These are phyloP conservation scores for Hoplodrina ambigua DNA, from an alignment of 2,888 invertebrate genomes.

Conservation along the genomic window DNA sequence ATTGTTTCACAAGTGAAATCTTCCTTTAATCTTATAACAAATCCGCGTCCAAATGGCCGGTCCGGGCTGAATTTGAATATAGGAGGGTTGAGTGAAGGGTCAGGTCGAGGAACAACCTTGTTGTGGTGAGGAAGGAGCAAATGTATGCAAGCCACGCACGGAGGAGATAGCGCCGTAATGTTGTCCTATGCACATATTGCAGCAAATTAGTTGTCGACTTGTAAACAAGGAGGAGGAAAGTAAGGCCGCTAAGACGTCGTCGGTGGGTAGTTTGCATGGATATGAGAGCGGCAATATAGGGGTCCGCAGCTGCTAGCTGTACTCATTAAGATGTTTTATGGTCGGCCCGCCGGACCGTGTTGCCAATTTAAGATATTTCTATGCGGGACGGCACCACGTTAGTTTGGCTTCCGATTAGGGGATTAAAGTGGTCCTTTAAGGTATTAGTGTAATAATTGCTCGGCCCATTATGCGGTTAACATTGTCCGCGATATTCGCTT, in stretches of 20 bases:
- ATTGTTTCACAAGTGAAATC: constrained; percentile 91
- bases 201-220: constrained; percentile 91
- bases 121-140: constrained; percentile 84
- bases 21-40: constrained; percentile 91
- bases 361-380: constrained; percentile 91
- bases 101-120: constrained; percentile 79
- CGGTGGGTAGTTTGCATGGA: constrained; percentile 90
- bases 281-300: constrained; percentile 90
- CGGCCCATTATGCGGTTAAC: constrained; percentile 84
- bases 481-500: constrained; percentile 76
- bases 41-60: constrained; percentile 91
- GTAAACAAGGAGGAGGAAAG: constrained; percentile 89
- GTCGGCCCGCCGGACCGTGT: constrained; percentile 89
- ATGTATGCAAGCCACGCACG: constrained; percentile 90
- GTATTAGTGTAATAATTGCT: constrained; percentile 89
- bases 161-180: constrained; percentile 88
- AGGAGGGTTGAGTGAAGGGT: constrained; percentile 87
- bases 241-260: constrained; percentile 87
- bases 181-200: constrained; percentile 91
- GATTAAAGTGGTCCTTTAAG: constrained; percentile 89
- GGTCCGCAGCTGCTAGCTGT: constrained; percentile 89
- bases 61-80: constrained; percentile 88
- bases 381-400: constrained; percentile 89
- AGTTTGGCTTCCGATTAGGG: constrained; percentile 90
- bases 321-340: constrained; percentile 91